Evolutionary conservation across 92 coral and sea anemone genomes (phyloP).

Genomic region (Chrysogorgia sp.): DNA sequence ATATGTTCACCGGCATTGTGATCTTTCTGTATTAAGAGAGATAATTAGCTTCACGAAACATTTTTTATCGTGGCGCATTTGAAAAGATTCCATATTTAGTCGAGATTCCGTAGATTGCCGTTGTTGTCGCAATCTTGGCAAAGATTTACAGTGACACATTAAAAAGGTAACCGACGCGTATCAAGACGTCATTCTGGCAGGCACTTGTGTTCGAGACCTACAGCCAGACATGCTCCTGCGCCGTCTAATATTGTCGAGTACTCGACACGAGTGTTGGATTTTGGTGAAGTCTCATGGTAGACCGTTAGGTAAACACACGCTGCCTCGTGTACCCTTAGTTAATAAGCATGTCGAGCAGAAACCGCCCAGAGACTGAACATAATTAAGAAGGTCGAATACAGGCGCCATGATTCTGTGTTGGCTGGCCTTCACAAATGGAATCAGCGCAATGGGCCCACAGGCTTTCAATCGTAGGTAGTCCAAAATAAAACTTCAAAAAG

Average conservation of each 20-base stretch:
- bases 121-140: background rate
- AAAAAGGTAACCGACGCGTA: slow-evolving; percentile 5
- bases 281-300: background rate
- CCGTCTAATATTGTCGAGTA: background rate
- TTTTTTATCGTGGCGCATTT: too few species aligned
- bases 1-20: too few species aligned
- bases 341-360: background rate
- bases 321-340: background rate
- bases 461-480: slow-evolving; percentile 22
- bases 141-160: background rate
- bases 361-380: slow-evolving; percentile 41
- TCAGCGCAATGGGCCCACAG: slow-evolving; percentile 38
- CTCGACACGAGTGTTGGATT: background rate
- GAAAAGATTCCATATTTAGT: too few species aligned
- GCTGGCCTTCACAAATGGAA: slow-evolving; percentile 31
- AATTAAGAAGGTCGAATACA: slow-evolving; percentile 8
- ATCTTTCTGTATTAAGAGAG: too few species aligned
- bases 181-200: background rate
- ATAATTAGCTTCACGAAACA: too few species aligned
- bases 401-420: slow-evolving; percentile 44
- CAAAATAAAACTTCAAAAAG: slow-evolving; percentile 22
- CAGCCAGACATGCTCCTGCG: background rate
- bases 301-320: slow-evolving; percentile 8
- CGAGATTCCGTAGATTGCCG: background rate
- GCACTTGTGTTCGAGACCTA: background rate